These are phyloP conservation scores for Galerucella nymphaeae DNA, from an alignment of 2,888 invertebrate genomes.

Conservation along the genomic window DNA sequence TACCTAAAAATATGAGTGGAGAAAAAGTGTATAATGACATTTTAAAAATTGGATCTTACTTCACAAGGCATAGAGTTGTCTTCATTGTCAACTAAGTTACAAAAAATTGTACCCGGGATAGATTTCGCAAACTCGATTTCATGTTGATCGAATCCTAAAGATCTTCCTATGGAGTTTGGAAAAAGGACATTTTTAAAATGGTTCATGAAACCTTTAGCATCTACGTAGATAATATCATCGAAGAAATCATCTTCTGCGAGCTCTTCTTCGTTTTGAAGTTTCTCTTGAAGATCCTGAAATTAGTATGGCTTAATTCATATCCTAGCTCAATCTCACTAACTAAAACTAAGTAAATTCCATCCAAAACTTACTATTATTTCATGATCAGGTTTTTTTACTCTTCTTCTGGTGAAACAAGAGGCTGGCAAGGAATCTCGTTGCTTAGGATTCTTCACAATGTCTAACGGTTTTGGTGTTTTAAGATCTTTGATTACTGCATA, in stretches of 20 bases:
- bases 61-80: conserved; percentile 76
- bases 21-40: too few species aligned
- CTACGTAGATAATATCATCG: conserved; percentile 67
- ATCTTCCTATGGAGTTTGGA: conserved; percentile 70
- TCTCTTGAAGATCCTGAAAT: conserved; percentile 65
- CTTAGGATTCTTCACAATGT: conserved; percentile 34
- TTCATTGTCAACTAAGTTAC: conserved; percentile 61
- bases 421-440: conserved; percentile 68
- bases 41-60: conserved; percentile 63
- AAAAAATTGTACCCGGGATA: conserved; percentile 77
- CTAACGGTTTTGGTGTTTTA: conserved; percentile 49
- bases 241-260: conserved; percentile 52
- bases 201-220: conserved; percentile 76
- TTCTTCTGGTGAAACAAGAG: conserved; percentile 64
- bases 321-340: too few species aligned
- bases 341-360: too few species aligned
- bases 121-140: conserved; percentile 70
- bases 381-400: conserved; percentile 39
- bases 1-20: conserved; percentile 69
- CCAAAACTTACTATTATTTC: conserved; percentile 45
- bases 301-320: conserved; percentile 38
- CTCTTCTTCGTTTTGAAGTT: conserved; percentile 48
- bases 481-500: conserved; percentile 49
- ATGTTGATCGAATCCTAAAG: conserved; percentile 70
- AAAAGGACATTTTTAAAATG: conserved; percentile 75